These are phyloP conservation scores for Zophobas morio DNA, from an alignment of 1,140 invertebrate genomes.

Conservation along the genomic window DNA sequence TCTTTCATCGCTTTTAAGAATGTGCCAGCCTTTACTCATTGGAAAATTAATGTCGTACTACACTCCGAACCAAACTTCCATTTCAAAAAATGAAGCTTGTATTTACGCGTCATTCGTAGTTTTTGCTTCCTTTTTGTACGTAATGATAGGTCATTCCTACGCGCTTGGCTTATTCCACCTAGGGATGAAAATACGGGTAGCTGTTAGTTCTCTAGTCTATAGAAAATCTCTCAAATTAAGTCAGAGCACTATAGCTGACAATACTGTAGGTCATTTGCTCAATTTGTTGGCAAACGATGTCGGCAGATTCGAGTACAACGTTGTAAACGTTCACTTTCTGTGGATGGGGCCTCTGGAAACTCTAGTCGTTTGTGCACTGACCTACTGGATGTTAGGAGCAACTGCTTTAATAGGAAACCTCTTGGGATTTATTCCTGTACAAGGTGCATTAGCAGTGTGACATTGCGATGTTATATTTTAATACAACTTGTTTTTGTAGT, in stretches of 20 bases:
- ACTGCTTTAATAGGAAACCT: slow-evolving; percentile 83
- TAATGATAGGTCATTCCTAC: slow-evolving; percentile 84
- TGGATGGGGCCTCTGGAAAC: slow-evolving; percentile 84
- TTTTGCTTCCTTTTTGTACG: slow-evolving; percentile 74
- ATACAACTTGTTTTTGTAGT: slow-evolving; percentile 67
- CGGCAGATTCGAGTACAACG: slow-evolving; percentile 77
- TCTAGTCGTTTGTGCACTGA: slow-evolving; percentile 78
- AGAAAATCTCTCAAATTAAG: slow-evolving; percentile 80
- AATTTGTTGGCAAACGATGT: slow-evolving; percentile 90
- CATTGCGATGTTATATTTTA: not conserved
- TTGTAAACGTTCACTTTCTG: slow-evolving; percentile 76
- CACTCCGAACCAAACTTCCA: slow-evolving; percentile 68
- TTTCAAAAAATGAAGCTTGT: slow-evolving; percentile 74
- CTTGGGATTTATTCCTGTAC: slow-evolving; percentile 86
- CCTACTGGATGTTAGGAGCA: slow-evolving; percentile 80
- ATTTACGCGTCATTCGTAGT: slow-evolving; percentile 80
- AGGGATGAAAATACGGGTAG: slow-evolving; percentile 83
- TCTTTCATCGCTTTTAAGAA: slow-evolving; percentile 45
- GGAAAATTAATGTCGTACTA: slow-evolving; percentile 76
- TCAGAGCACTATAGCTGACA: slow-evolving; percentile 80
- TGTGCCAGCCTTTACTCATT: slow-evolving; percentile 52
- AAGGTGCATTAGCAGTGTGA: slow-evolving; percentile 75
- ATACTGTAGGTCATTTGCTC: slow-evolving; percentile 86
- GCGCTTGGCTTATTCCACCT: slow-evolving; percentile 80
- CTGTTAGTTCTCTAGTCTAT: slow-evolving; percentile 86